Evolutionary conservation across 2,797 vertebrate genomes (phyloP).

Genomic region (Tenualosa thibaudeaui): DNA sequence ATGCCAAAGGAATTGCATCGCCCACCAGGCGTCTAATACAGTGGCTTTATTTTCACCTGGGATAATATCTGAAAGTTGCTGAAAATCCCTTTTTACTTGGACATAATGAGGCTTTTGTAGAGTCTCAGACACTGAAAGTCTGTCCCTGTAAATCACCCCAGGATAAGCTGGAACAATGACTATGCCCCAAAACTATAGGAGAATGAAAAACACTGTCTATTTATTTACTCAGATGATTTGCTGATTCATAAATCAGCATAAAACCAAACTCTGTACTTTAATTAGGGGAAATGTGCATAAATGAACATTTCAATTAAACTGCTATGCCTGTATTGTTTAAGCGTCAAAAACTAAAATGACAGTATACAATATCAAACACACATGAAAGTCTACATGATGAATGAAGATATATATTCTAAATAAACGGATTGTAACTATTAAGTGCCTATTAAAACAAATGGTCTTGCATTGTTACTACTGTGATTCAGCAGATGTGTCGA

Average conservation of each 20-base stretch:
- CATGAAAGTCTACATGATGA: background rate
- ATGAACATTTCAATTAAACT: background rate
- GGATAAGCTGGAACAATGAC: background rate
- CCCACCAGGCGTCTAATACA: slow-evolving; percentile 41
- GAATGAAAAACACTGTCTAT: no score
- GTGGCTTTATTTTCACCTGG: slow-evolving; percentile 50
- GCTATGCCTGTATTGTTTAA: background rate
- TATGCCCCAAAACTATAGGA: background rate
- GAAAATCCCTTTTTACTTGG: slow-evolving; percentile 52
- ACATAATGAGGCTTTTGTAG: slow-evolving; percentile 56
- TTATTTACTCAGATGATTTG: background rate
- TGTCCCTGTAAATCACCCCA: background rate
- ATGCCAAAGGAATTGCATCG: slow-evolving; percentile 31
- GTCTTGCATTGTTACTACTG: background rate
- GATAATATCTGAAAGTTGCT: slow-evolving; percentile 51
- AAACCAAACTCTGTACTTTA: background rate
- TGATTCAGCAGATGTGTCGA: background rate
- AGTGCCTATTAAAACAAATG: background rate
- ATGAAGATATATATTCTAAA: background rate
- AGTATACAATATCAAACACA: background rate
- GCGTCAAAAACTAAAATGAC: background rate
- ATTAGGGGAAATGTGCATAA: background rate
- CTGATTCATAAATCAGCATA: background rate
- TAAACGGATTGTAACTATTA: background rate
- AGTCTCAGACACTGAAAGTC: background rate